These are phyloP conservation scores for Drosophila nebulosa DNA, from an alignment of 1,140 invertebrate species.

Conservation along the genomic window DNA sequence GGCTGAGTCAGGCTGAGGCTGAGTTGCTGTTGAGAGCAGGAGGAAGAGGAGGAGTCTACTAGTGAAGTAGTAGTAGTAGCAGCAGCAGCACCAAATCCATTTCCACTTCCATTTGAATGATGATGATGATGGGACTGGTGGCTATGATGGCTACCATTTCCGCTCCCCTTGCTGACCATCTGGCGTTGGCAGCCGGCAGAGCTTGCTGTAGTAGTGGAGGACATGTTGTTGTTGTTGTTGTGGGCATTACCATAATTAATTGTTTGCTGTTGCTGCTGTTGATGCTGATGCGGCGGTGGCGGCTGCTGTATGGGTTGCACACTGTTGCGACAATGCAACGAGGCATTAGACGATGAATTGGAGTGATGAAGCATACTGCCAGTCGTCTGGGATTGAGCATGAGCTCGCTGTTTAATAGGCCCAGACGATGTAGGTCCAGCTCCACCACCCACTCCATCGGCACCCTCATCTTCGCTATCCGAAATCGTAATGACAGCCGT, in stretches of 20 bases:
- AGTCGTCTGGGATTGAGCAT: conserved; percentile 82
- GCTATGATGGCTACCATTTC: conserved; percentile 44
- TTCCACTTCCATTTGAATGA: conserved; percentile 74
- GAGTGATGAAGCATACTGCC: conserved; percentile 65
- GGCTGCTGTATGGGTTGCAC: conserved; percentile 35
- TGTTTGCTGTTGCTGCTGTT: conserved; percentile 53
- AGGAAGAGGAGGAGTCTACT: conserved; percentile 24
- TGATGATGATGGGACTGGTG: conserved; percentile 53
- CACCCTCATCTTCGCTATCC: conserved; percentile 94
- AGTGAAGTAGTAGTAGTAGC: conserved; percentile 41
- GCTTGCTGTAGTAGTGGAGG: conserved; percentile 35
- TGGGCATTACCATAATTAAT: conserved; percentile 71
- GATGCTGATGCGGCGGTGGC: conserved; percentile 37
- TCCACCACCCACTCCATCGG: conserved; percentile 82
- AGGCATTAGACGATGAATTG: conserved; percentile 41
- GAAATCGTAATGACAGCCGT: conserved; percentile 96
- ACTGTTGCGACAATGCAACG: conserved; percentile 50
- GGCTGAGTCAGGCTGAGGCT: too few relatives aligned
- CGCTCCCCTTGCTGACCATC: conserved; percentile 28
- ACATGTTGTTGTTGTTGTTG: conserved; percentile 35
- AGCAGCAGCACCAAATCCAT: conserved; percentile 62
- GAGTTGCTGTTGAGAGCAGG: conserved; percentile 60
- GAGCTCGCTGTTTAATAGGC: conserved; percentile 72
- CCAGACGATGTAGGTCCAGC: conserved; percentile 44
- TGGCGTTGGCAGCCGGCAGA: conserved; percentile 34